Base-by-base conservation (phyloP, 1,140 invertebrate genomes). In the Macrobrachium nipponense region DNA sequence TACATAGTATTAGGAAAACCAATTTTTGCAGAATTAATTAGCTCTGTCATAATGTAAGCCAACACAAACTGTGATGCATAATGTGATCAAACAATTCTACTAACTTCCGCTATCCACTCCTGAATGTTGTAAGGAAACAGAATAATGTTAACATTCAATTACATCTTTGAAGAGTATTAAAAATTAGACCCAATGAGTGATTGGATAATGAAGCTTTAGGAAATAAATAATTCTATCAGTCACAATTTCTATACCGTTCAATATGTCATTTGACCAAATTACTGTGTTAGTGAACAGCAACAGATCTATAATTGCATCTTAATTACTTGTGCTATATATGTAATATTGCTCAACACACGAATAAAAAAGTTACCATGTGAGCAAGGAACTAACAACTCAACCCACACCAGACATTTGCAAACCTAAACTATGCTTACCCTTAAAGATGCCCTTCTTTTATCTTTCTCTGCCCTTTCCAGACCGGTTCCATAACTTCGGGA, bases 401-500 rank as follows among this genome's bases (percentile, higher is more conserved):
- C 18, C n/a, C 14, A 44, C 59, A 78, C 20, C 18, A 58, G 59
- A 27, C 60, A 62, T 20, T 20, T 18, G 58, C 23, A 79, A 61
- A 27, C 59, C 20, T 17, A 59, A 61, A 58, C 12, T 18, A 10
- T 15, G 36, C 87, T 88, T 86, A 89, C 88, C 89, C 89, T 87
- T 72, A 88, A 75, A 43, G 87, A 88, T 23, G 89, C 78, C 76
- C 89, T 80, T 77, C 89, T 68, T 70, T 87, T 89, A 64, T 90
- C 89, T 58, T 87, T 87, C 18, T 87, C 87, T 11, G 84, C 84
- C 72, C 66, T 84, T 18, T 90, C 86, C 44, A 90, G 87, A n/a
- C 89, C 88, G 27, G 91, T 90, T 44, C 90, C 90, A 82, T 91
- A 91, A 51, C 91, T 91, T 43, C 91, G 90, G 23, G 92, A 92